Evolutionary conservation across 37 sponge, comb jelly and placozoan genomes (phyloP), one percentile per base, ranked within the genome.

Genomic region (Ianthella basta): DNA sequence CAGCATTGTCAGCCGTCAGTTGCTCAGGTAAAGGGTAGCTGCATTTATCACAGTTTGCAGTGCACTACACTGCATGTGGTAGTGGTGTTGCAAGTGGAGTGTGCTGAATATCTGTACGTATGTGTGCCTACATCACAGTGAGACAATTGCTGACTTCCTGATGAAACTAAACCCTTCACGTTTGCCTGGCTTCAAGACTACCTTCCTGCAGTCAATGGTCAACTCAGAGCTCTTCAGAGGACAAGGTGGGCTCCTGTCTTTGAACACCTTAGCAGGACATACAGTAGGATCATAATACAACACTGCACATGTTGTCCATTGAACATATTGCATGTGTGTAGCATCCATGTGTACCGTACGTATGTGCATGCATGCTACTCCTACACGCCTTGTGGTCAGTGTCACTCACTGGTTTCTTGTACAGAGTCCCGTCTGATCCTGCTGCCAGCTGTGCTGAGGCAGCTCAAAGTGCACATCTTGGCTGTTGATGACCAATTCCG

Each of bases 151-250:
- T 35, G 74, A 89, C 57, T 83, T 93, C 56, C 72, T 93, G 15
- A 78, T 79, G 44, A 89, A 79, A 25, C 41, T 93, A 40, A 83
- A 73, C 15, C 84, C 84, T 60, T 73, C 75, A 12, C 80, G 83
- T 40, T 56, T 93, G 68, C 82, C 66, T 57, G 87, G 88, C 35
- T 93, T 91, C 80, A 93, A 93, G 67, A 56, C 80, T 55, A 83
- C 83, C 36, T 93, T 86, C 55, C 67, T 93, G 38, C 66, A 29
- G 34, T 32, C 84, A 15, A 83, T 93, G 16, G 88, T 93, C 27
- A 72, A 70, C 66, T 86, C 80, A 30, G 85, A 93, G 35, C 87
- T 93, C 69, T 93, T 93, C 87, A 80, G 80, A n/a, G 57, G 77
- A 6, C 74, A 79, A 89, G 94, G 94, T 93, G 33, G 23, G 82